These are phyloP conservation scores for Phylloscopus trochilus DNA, from an alignment of 2,113 vertebrate genomes.

Conservation along the genomic window DNA sequence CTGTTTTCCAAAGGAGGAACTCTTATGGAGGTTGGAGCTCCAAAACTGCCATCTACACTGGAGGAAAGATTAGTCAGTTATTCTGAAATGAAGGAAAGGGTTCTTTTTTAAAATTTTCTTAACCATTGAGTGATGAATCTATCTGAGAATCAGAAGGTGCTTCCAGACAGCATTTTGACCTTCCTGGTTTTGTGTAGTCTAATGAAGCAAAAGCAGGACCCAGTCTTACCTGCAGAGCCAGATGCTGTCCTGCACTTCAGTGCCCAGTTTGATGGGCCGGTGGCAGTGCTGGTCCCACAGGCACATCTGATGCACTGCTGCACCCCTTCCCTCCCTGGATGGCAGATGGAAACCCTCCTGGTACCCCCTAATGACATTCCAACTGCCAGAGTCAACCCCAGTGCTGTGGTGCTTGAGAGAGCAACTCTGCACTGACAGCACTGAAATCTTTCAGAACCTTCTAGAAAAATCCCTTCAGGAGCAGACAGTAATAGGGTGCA, in stretches of 20 bases:
- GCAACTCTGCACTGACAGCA: neutral
- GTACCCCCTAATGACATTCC: neutral
- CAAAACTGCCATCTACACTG: neutral
- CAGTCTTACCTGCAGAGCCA: slow-evolving; percentile 82
- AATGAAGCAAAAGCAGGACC: slow-evolving; percentile 82
- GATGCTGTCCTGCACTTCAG: slow-evolving; percentile 71
- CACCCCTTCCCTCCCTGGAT: slow-evolving; percentile 73
- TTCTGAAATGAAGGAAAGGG: neutral
- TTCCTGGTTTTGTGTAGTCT: slow-evolving; percentile 58
- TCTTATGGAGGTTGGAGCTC: neutral
- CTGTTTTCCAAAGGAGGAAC: neutral
- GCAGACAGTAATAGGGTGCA: neutral
- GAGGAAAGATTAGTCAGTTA: neutral
- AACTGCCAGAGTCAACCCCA: neutral
- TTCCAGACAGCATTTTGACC: slow-evolving; percentile 71
- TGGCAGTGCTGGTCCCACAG: slow-evolving; percentile 71
- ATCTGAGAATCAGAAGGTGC: slow-evolving; percentile 75
- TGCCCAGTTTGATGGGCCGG: slow-evolving; percentile 73
- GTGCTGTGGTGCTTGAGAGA: neutral
- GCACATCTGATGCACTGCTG: slow-evolving; percentile 75
- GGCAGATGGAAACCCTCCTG: slow-evolving; percentile 72
- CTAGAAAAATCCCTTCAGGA: neutral
- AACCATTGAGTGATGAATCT: slow-evolving; percentile 67
- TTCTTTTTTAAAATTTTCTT: neutral
- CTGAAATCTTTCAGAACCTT: neutral